Conservation (phyloP, 92 coral and sea anemone species). For the Bergia puertoricense region DNA sequence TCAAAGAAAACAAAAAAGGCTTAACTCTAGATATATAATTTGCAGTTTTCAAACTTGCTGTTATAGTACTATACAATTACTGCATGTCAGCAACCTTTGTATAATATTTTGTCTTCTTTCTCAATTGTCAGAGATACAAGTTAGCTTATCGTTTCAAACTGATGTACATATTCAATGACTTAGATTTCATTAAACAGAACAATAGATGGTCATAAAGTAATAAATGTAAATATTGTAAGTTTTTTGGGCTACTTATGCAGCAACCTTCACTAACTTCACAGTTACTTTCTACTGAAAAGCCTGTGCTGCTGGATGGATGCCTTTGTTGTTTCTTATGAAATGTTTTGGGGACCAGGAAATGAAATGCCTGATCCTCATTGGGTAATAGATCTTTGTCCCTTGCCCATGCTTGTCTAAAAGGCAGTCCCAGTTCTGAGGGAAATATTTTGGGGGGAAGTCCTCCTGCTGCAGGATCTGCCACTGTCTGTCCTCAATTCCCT, state of each 20-base stretch:
- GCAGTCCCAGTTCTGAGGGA: constrained; percentile 1
- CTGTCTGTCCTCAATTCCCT: not conserved
- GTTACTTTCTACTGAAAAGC: constrained; percentile 2
- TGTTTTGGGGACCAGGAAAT: constrained; percentile 24
- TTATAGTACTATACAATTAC: not conserved
- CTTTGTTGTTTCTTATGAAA: not conserved
- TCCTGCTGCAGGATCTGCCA: not conserved
- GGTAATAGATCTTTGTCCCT: not conserved
- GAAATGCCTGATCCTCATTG: not conserved
- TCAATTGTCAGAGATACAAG: not conserved
- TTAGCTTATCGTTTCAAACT: not conserved
- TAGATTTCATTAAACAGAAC: constrained; percentile 1
- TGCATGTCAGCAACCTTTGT: constrained; percentile 24
- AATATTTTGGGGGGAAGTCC: not conserved
- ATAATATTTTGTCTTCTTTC: not conserved
- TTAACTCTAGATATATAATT: not conserved
- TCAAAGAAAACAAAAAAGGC: constrained; percentile 12
- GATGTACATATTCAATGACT: not conserved
- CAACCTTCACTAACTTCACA: not conserved
- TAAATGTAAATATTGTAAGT: not conserved
- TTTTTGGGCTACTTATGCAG: not conserved
- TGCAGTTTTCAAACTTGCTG: constrained; percentile 3
- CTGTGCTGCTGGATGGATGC: not conserved
- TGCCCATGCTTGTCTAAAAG: constrained; percentile 25
- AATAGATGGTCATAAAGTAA: constrained; percentile 1